Percentiles rank a stretch among this genome's conserved stretches.
phyloP scores from a whole-genome alignment of 2,888 invertebrate species.

The Melinaea marsaeus region DNA sequence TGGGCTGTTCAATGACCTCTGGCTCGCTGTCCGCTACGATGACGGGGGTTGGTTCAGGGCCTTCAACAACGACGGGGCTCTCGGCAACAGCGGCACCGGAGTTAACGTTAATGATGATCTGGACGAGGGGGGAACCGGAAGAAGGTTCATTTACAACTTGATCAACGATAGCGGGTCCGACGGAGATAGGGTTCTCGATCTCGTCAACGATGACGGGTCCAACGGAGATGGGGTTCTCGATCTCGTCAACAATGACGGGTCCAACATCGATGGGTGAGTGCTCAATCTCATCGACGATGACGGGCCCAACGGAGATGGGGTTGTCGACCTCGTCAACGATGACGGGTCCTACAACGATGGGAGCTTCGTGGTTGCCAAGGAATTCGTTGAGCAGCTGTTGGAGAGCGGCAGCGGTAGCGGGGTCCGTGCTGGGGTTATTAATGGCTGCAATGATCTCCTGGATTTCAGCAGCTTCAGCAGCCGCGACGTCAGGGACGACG shows the following conservation, averaged over 20 bases:
- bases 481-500: conserved; percentile 22
- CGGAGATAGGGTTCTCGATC: neutral
- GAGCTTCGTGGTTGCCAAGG: conserved; percentile 28
- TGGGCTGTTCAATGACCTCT: too few species aligned
- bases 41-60: conserved; percentile 15
- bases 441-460: conserved; percentile 50
- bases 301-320: conserved; percentile 14
- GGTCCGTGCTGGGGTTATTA: conserved; percentile 43
- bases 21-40: conserved; percentile 5
- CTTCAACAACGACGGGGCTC: conserved; percentile 23
- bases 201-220: conserved; percentile 10
- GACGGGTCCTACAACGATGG: conserved; percentile 35
- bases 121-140: conserved; percentile 32
- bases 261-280: neutral
- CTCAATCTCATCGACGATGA: conserved; percentile 20
- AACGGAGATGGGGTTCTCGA: conserved; percentile 6
- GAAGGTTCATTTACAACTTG: conserved; percentile 1
- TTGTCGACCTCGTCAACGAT: conserved; percentile 6
- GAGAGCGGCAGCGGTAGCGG: conserved; percentile 40
- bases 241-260: conserved; percentile 25
- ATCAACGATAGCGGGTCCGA: too few species aligned
- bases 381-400: conserved; percentile 36
- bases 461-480: conserved; percentile 31
- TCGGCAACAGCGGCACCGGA: conserved; percentile 4
- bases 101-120: conserved; percentile 37